Percentiles rank a stretch among this genome's conserved stretches.
phyloP scores from a whole-genome alignment of 1,140 invertebrate species.

The Neomicropteryx cornuta region DNA sequence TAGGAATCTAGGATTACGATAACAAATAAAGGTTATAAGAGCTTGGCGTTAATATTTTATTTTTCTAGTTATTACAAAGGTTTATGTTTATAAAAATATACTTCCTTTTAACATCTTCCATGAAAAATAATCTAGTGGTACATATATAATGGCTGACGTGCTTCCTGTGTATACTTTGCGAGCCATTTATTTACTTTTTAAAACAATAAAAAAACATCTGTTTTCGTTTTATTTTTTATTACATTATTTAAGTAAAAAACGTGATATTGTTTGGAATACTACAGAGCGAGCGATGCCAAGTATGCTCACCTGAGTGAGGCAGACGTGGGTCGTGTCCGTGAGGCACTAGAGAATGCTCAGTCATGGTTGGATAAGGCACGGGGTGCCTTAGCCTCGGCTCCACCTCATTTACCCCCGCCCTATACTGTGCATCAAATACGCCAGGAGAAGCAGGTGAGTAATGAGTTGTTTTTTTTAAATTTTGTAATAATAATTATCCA shows the following conservation, averaged over 20 bases:
- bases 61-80: too few species aligned
- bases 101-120: neutral
- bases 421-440: slow-evolving; percentile 67
- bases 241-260: too few species aligned
- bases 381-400: slow-evolving; percentile 44
- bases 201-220: too few species aligned
- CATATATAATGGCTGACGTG: too few species aligned
- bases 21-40: too few species aligned
- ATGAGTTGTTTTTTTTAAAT: neutral
- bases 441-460: slow-evolving; percentile 53
- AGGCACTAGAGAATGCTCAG: slow-evolving; percentile 44
- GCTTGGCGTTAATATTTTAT: too few species aligned
- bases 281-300: slow-evolving; percentile 59
- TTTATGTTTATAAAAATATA: neutral
- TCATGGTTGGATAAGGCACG: slow-evolving; percentile 68
- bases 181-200: slow-evolving; percentile 4
- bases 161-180: too few species aligned
- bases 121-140: too few species aligned
- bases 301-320: slow-evolving; percentile 72
- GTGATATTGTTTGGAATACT: too few species aligned
- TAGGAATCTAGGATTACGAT: too few species aligned
- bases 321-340: slow-evolving; percentile 63
- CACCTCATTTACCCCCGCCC: slow-evolving; percentile 54
- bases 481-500: too few species aligned
- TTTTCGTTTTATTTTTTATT: too few species aligned